A percentile compares a stretch with the other conserved stretches of the same genome.
Conservation (phyloP, 1,140 invertebrate species). For the Brachionus rubens region DNA sequence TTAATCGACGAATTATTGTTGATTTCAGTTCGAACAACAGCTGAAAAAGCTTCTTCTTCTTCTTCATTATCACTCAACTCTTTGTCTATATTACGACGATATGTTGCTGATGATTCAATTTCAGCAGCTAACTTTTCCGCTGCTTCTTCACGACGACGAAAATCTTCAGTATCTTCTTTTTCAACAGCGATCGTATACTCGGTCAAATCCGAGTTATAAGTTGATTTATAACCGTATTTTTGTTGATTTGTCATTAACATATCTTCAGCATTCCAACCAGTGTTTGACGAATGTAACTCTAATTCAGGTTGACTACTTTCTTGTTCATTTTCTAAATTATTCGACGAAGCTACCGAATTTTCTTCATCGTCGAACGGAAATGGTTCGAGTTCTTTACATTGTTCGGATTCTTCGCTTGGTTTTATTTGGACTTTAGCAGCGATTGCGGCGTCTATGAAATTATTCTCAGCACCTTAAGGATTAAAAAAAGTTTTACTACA, state of each 20-base stretch:
- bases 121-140: conserved; percentile 31
- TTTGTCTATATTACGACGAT: conserved; percentile 32
- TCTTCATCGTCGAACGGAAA: conserved; percentile 35
- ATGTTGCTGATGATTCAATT: conserved; percentile 6
- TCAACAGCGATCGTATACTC: conserved; percentile 38
- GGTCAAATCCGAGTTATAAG: conserved; percentile 1
- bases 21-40: background rate
- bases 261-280: conserved; percentile 37
- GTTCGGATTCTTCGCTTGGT: background rate
- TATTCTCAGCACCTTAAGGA: conserved; percentile 6
- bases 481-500: background rate
- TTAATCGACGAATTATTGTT: conserved; percentile 6
- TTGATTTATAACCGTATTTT: conserved; percentile 45
- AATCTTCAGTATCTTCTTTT: conserved; percentile 19
- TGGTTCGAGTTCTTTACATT: conserved; percentile 39
- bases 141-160: background rate
- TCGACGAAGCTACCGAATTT: background rate
- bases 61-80: conserved; percentile 43
- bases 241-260: conserved; percentile 37
- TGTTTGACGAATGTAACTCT: background rate
- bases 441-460: conserved; percentile 30
- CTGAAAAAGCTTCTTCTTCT: conserved; percentile 43
- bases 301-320: background rate
- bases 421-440: background rate
- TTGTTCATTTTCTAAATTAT: background rate